phyloP scores from a whole-genome alignment of 2,113 vertebrate species.

The Thalassoma bifasciatum region DNA sequence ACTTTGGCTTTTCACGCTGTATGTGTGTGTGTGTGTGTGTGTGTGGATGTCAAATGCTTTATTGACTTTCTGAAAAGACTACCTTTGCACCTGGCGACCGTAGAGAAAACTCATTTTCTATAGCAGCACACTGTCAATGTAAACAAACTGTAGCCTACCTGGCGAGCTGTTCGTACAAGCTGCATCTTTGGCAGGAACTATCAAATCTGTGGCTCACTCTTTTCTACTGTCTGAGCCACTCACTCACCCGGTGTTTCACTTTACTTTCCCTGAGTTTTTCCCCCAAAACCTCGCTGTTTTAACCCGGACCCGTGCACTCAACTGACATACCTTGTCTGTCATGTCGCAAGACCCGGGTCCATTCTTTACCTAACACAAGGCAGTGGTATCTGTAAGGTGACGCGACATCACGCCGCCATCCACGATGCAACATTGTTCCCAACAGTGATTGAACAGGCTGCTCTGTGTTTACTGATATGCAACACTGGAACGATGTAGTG shows the following conservation, averaged over 20 bases:
- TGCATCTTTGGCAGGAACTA: slow-evolving; percentile 17
- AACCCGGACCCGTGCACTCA: slow-evolving; percentile 7
- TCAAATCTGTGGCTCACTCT: neutral
- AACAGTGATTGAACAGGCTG: slow-evolving; percentile 37
- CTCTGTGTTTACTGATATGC: slow-evolving; percentile 16
- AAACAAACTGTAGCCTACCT: slow-evolving; percentile 64
- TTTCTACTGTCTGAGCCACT: slow-evolving; percentile 8
- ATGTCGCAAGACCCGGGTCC: neutral
- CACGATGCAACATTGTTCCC: slow-evolving; percentile 42
- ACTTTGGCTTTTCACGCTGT: neutral
- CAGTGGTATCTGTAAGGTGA: slow-evolving; percentile 24
- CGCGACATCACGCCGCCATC: slow-evolving; percentile 46
- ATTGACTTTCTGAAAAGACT: neutral
- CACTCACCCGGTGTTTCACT: slow-evolving; percentile 31
- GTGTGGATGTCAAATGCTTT: slow-evolving; percentile 15
- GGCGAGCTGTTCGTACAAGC: slow-evolving; percentile 24
- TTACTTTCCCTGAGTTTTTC: slow-evolving; percentile 34
- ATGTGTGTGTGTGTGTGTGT: no score
- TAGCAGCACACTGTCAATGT: slow-evolving; percentile 28
- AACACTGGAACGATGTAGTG: slow-evolving; percentile 1
- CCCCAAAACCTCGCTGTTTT: slow-evolving; percentile 31
- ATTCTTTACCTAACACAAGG: neutral
- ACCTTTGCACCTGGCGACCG: slow-evolving; percentile 17
- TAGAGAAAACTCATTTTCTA: neutral
- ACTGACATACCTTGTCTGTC: neutral